These are phyloP conservation scores for Eulemur coronatus DNA, from an alignment of 2,797 vertebrate species.

Conservation along the genomic window DNA sequence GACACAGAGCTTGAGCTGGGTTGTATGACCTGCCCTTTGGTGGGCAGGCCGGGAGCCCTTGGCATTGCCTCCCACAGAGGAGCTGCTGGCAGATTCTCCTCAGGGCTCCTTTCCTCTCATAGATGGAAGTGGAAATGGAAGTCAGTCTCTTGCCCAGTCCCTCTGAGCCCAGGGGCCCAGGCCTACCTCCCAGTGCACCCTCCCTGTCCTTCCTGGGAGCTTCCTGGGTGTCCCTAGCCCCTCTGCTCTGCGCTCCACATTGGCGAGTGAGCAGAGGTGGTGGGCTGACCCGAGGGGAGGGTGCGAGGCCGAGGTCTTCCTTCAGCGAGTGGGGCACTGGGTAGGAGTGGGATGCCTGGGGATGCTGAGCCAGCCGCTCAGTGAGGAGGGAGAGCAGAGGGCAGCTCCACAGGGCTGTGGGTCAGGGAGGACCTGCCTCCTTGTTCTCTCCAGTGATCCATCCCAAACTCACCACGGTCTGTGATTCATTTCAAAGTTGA, in stretches of 20 bases:
- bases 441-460: not conserved
- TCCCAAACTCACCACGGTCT: not conserved
- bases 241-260: not conserved
- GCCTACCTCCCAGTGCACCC: not conserved
- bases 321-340: not conserved
- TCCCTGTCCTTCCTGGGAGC: not conserved
- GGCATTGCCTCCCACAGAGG: not conserved
- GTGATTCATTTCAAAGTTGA: slow-evolving; percentile 46
- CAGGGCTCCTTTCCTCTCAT: not conserved
- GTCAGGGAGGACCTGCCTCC: not conserved
- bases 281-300: not conserved
- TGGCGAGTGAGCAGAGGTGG: not conserved
- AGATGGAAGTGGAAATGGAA: not conserved
- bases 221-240: not conserved
- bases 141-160: not conserved
- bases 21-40: not conserved
- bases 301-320: not conserved
- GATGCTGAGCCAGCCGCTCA: not conserved
- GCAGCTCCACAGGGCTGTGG: not conserved
- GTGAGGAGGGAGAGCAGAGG: not conserved
- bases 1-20: not conserved
- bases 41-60: not conserved
- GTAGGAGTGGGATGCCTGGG: not conserved
- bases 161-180: not conserved
- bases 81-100: not conserved